Percentiles rank a stretch among this genome's conserved stretches.
phyloP scores from a whole-genome alignment of 2,113 vertebrate genomes.

The Malaclemys terrapin region DNA sequence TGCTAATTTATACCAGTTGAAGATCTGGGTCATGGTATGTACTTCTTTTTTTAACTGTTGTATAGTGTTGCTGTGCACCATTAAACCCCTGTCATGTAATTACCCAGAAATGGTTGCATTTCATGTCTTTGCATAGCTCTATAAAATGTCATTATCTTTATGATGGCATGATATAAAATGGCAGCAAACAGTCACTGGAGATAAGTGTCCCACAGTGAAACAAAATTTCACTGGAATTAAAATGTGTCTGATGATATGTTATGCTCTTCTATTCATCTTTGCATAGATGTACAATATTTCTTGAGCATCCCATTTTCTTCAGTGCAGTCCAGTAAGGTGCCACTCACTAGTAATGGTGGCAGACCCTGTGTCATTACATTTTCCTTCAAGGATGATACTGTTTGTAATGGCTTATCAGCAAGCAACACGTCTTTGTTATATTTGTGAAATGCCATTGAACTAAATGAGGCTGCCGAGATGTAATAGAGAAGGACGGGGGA shows the following conservation, averaged over 20 bases:
- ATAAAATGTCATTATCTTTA: background rate
- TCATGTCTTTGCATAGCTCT: background rate
- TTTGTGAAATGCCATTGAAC: background rate
- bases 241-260: accelerated
- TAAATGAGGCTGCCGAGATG: background rate
- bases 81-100: background rate
- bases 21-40: background rate
- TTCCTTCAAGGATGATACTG: background rate
- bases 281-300: background rate
- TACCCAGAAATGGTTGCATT: background rate
- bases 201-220: background rate
- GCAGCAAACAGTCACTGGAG: background rate
- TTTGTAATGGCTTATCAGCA: background rate
- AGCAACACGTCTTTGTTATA: background rate
- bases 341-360: background rate
- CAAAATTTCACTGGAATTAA: background rate
- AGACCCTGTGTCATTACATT: background rate
- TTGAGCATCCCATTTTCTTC: background rate
- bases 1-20: background rate
- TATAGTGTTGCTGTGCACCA: background rate
- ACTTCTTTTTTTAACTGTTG: background rate
- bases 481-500: accelerated
- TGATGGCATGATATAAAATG: background rate
- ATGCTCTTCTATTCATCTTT: background rate
- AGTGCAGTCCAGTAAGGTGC: accelerated